Conservation (phyloP, 2,888 invertebrate species). For the Pyrrhia umbra region DNA sequence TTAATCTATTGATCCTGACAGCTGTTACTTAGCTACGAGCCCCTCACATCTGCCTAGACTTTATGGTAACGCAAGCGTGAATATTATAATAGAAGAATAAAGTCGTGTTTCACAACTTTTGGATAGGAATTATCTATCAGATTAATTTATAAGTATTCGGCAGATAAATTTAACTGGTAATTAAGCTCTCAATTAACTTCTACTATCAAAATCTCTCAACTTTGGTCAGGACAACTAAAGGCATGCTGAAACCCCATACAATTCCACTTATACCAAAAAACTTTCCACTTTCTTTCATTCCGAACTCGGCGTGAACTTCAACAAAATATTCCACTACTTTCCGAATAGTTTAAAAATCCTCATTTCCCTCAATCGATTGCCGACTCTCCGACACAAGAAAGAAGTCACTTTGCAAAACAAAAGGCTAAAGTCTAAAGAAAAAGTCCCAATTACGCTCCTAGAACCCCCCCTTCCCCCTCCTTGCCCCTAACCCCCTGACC, state of each 20-base stretch:
- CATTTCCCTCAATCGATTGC: conserved; percentile 78
- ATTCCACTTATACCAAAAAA: conserved; percentile 32
- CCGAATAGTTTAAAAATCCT: conserved; percentile 55
- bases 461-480: conserved; percentile 32
- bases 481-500: conserved; percentile 48
- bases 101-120: too few species aligned
- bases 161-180: too few species aligned
- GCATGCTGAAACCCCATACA: conserved; percentile 16
- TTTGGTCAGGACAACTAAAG: neutral
- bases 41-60: too few species aligned
- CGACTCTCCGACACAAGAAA: conserved; percentile 75
- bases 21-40: too few species aligned
- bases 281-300: conserved; percentile 38
- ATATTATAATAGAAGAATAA: too few species aligned
- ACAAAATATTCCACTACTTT: conserved; percentile 52
- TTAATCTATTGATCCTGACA: too few species aligned
- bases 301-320: conserved; percentile 36
- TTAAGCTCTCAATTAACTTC: neutral
- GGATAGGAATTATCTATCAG: too few species aligned
- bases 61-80: too few species aligned
- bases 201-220: neutral
- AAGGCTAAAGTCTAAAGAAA: conserved; percentile 87
- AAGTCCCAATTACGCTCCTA: conserved; percentile 88
- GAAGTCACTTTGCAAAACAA: conserved; percentile 89
- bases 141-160: too few species aligned